These are phyloP conservation scores for Vireo altiloquus DNA, from an alignment of 2,113 vertebrate species.

Conservation along the genomic window DNA sequence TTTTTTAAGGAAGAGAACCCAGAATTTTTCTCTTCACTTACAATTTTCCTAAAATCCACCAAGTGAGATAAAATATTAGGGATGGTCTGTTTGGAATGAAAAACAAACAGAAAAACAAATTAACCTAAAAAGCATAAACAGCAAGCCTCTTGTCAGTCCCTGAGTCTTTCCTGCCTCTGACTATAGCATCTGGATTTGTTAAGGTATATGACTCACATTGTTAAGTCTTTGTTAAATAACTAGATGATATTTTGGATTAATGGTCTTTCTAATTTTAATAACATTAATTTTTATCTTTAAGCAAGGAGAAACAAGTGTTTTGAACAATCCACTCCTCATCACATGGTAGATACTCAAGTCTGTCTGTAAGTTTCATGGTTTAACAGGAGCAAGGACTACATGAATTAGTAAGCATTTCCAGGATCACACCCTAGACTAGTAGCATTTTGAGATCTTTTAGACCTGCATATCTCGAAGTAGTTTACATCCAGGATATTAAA, in stretches of 20 bases:
- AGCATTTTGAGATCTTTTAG: not conserved
- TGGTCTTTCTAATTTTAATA: constrained; percentile 25
- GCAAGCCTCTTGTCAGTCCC: not conserved
- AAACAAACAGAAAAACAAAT: constrained; percentile 27
- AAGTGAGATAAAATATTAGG: constrained; percentile 11
- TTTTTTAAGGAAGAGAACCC: not conserved
- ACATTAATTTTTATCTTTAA: constrained; percentile 9
- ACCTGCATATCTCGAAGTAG: not conserved
- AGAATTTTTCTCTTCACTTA: not conserved
- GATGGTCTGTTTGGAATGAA: not conserved
- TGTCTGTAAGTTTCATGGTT: not conserved
- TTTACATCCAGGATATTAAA: not conserved
- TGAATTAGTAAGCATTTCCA: not conserved
- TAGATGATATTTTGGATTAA: constrained; percentile 47
- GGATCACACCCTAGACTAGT: not conserved
- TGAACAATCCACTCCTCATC: not conserved
- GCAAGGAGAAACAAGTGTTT: constrained; percentile 10
- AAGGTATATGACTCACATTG: constrained; percentile 14
- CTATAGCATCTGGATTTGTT: constrained; percentile 43
- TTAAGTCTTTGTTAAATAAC: constrained; percentile 47
- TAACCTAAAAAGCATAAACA: not conserved
- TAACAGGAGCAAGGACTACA: not conserved
- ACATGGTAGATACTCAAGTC: not conserved
- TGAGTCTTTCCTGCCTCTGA: not conserved
- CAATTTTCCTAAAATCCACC: not conserved